Evolutionary conservation across 1,140 invertebrate species (phyloP).

Genomic region (Lordiphosa mommai): DNA sequence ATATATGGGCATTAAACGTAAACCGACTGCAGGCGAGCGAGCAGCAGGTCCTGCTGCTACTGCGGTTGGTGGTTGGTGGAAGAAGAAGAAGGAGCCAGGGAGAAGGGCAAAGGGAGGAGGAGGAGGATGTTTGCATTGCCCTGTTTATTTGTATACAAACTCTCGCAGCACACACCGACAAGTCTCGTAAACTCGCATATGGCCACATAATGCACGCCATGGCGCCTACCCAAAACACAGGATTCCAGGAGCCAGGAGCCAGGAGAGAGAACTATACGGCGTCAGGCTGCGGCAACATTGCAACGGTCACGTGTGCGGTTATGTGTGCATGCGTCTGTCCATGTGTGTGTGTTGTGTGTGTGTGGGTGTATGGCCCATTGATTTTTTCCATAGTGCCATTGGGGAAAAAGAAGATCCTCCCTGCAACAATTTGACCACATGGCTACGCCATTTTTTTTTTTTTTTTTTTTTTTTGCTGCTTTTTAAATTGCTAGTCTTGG

Average conservation of each 20-base stretch:
- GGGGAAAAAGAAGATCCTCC: slow-evolving; percentile 21
- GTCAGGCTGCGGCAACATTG: slow-evolving; percentile 15
- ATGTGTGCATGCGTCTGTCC: slow-evolving; percentile 1
- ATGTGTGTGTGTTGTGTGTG: slow-evolving; percentile 17
- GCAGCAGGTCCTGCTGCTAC: slow-evolving; percentile 14
- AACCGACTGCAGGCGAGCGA: slow-evolving; percentile 61
- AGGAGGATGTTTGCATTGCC: slow-evolving; percentile 59
- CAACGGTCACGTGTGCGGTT: slow-evolving; percentile 33
- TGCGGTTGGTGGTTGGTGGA: too few relatives aligned
- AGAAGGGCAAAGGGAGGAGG: too few relatives aligned
- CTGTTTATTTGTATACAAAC: slow-evolving; percentile 74
- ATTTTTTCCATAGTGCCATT: slow-evolving; percentile 44
- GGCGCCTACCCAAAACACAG: slow-evolving; percentile 31
- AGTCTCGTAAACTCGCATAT: slow-evolving; percentile 27
- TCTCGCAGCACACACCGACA: slow-evolving; percentile 22
- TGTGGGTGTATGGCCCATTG: slow-evolving; percentile 43
- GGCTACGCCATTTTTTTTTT: slow-evolving; percentile 40
- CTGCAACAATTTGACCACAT: slow-evolving; percentile 51
- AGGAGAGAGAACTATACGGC: slow-evolving; percentile 20
- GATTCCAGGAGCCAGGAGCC: neutral
- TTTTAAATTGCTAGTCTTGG: slow-evolving; percentile 42
- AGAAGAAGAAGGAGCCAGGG: too few relatives aligned
- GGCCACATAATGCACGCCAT: slow-evolving; percentile 70
- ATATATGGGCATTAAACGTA: slow-evolving; percentile 76
- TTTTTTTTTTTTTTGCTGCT: too few relatives aligned